These are phyloP conservation scores for Plemyria rubiginata DNA, from an alignment of 2,888 invertebrate species.

Conservation along the genomic window DNA sequence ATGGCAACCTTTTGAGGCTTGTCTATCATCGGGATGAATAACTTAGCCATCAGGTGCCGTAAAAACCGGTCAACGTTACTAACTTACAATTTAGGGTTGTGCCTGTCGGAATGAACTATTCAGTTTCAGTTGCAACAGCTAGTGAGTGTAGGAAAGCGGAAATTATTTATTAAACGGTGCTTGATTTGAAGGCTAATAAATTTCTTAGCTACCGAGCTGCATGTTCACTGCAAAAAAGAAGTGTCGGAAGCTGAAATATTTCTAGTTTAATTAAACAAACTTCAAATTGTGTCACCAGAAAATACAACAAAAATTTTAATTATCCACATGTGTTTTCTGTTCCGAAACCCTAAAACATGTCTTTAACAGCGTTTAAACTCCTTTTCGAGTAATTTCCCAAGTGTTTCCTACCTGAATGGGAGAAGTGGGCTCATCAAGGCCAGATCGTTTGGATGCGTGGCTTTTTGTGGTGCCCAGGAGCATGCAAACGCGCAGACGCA, in stretches of 20 bases:
- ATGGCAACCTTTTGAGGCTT: constrained; percentile 29
- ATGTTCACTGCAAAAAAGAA: neutral
- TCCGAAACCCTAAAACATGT: constrained; percentile 19
- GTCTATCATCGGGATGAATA: constrained; percentile 24
- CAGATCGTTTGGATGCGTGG: constrained; percentile 56
- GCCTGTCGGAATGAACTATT: neutral
- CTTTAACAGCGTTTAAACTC: constrained; percentile 27
- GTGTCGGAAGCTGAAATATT: neutral
- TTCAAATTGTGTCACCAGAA: constrained; percentile 10
- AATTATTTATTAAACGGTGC: neutral
- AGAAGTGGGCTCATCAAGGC: constrained; percentile 47
- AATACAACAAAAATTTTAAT: constrained; percentile 20
- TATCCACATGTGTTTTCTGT: constrained; percentile 15
- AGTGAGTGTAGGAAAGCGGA: neutral
- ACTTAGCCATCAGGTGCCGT: constrained; percentile 15
- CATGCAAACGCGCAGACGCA: constrained; percentile 55
- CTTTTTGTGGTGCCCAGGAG: constrained; percentile 55
- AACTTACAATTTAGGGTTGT: neutral
- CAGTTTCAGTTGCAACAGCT: neutral
- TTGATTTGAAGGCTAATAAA: neutral
- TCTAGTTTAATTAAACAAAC: neutral
- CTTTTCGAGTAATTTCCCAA: constrained; percentile 23
- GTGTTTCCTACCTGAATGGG: constrained; percentile 35
- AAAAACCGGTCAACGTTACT: constrained; percentile 15
- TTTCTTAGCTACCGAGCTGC: neutral